Conservation (phyloP, 2,888 invertebrate genomes). For the Griposia aprilina region DNA sequence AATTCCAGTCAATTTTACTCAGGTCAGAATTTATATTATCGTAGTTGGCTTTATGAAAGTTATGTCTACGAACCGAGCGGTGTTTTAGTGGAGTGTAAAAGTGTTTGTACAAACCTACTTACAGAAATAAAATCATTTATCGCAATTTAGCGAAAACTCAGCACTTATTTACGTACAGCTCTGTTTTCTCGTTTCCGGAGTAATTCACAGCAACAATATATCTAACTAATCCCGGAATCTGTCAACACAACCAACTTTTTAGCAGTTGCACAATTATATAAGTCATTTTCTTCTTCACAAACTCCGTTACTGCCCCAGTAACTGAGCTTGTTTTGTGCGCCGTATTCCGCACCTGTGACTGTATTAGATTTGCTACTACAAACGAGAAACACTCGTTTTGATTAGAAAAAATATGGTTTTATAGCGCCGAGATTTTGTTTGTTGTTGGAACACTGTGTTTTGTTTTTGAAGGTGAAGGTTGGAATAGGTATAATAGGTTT, state of each 20-base stretch:
- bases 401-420: constrained; percentile 44
- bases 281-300: constrained; percentile 49
- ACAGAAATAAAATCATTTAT: no score
- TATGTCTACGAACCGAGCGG: no score
- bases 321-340: constrained; percentile 43
- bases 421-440: constrained; percentile 4
- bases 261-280: constrained; percentile 6
- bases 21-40: no score
- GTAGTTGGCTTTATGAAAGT: no score
- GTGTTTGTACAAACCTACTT: no score
- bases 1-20: no score
- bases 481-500: not conserved
- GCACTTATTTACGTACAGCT: no score
- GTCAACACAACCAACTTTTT: constrained; percentile 20
- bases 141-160: no score
- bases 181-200: no score
- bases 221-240: not conserved
- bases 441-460: constrained; percentile 25
- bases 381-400: constrained; percentile 47
- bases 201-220: not conserved
- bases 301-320: constrained; percentile 31
- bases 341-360: constrained; percentile 58
- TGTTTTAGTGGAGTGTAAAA: no score
- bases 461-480: constrained; percentile 2
- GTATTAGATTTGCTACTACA: constrained; percentile 60